Base-by-base conservation (phyloP, 2,888 invertebrate genomes). In the Prosopocoilus inquinatus region DNA sequence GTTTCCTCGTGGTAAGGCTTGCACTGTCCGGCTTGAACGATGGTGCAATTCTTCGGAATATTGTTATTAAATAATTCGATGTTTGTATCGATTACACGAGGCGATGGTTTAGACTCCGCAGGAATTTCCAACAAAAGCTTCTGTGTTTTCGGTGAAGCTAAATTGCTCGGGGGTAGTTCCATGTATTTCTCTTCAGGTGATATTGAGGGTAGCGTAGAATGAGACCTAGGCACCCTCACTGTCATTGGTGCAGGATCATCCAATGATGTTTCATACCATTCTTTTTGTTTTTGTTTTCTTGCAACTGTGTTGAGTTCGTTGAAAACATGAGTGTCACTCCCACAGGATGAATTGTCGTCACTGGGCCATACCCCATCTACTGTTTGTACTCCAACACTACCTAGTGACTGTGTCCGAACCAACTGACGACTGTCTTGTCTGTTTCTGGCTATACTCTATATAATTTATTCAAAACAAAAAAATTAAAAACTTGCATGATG, bases 1-100 rank as follows among this genome's bases (percentile, higher is more conserved):
- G 93, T 92, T 53, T 94, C 91, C 79, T 97, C 96, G 69, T 92
- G 85, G 72, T 93, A 94, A 0, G 94, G 94, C 75, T 92, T 92
- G 79, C 90, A 93, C 67, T 90, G 91, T 34, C 93, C 94, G 61
- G 91, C 89, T 70, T 92, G 90, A 33, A 94, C 90, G 0, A 94
- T 83, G 1, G 91, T 93, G 71, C 91, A 84, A 72, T 90, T 91
- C 71, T 89, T 89, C 0, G 91, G 90, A 4, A 91, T 89, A 67
- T 90, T 91, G 64, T 83, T 70, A 48, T 72, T 73, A 55, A 76
- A 75, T 41, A 76, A 60, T 59, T 77, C 76, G 34, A 75, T 60
- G 59, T 75, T 75, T 5, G 68, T 64, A 41, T 74, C 71, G 15
- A 71, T 67, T 44, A 71, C 64, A 47, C 71, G 65, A 8, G 71